Evolutionary conservation across 2,888 invertebrate genomes (phyloP).

Genomic region (Agrochola macilenta): DNA sequence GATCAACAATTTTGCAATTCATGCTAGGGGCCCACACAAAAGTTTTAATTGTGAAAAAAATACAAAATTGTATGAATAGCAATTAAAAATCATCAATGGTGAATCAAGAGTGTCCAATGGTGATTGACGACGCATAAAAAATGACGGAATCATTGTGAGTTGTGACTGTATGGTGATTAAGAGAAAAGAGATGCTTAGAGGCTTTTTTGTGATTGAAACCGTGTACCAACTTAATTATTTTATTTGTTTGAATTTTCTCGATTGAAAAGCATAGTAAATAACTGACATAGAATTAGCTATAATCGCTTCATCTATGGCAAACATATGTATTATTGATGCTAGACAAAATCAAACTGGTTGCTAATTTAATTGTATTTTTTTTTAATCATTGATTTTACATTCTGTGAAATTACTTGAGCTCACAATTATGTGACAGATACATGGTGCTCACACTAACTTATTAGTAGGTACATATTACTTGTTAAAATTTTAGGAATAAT

Average conservation of each 20-base stretch:
- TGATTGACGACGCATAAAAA: conserved; percentile 72
- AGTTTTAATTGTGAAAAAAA: conserved; percentile 71
- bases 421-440: too few relatives aligned
- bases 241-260: conserved; percentile 34
- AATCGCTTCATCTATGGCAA: too few relatives aligned
- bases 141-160: conserved; percentile 61
- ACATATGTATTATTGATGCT: too few relatives aligned
- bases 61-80: conserved; percentile 73
- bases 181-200: conserved; percentile 8
- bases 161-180: conserved; percentile 40
- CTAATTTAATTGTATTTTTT: too few relatives aligned
- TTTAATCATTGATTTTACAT: too few relatives aligned
- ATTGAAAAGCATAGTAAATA: background rate
- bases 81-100: conserved; percentile 78
- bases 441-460: too few relatives aligned
- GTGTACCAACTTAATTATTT: conserved; percentile 30
- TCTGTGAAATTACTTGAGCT: too few relatives aligned
- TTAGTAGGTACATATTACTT: too few relatives aligned
- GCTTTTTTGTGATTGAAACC: conserved; percentile 23
- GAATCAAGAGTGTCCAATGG: conserved; percentile 71
- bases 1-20: conserved; percentile 66
- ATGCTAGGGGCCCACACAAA: conserved; percentile 71
- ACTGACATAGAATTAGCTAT: background rate
- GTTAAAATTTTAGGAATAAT: too few relatives aligned
- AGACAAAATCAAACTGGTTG: too few relatives aligned